Conservation (phyloP, 2,888 invertebrate genomes). For the Agrochola circellaris region DNA sequence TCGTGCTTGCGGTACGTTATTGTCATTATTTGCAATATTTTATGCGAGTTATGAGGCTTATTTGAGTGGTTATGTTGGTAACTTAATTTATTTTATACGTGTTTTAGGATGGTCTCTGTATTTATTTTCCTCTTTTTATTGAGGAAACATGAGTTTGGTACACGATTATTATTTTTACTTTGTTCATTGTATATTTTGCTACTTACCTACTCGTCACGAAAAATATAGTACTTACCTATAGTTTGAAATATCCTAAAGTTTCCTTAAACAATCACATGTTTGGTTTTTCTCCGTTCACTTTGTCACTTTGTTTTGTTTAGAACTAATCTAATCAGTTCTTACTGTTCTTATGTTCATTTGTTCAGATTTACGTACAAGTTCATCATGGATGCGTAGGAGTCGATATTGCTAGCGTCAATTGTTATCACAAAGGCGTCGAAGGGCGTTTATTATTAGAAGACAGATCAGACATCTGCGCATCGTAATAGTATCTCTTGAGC, state of each 20-base stretch:
- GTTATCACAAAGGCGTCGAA: constrained; percentile 46
- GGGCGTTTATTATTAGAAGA: constrained; percentile 21
- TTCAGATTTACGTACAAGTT: constrained; percentile 35
- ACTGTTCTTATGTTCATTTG: constrained; percentile 22
- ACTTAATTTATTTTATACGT: constrained; percentile 40
- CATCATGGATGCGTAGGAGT: constrained; percentile 23
- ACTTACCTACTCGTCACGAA: background rate
- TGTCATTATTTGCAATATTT: constrained; percentile 61
- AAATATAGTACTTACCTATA: background rate
- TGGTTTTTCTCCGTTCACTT: background rate
- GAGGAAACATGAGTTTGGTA: constrained; percentile 29
- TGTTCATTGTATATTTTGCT: background rate
- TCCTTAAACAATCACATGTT: constrained; percentile 25
- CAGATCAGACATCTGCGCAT: background rate
- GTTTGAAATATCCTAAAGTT: background rate
- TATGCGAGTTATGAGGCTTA: constrained; percentile 45
- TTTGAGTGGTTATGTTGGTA: constrained; percentile 41
- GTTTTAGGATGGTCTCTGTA: constrained; percentile 15
- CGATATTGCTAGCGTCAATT: constrained; percentile 25
- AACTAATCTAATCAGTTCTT: constrained; percentile 41
- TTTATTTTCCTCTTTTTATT: constrained; percentile 35
- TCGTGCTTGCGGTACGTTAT: constrained; percentile 63
- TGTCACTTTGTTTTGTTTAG: background rate
- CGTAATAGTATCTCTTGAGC: background rate
- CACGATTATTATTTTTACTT: constrained; percentile 23